A percentile compares a stretch with the other conserved stretches of the same genome.
Conservation (phyloP, 2,888 invertebrate species). For the Rhagonycha lutea region DNA sequence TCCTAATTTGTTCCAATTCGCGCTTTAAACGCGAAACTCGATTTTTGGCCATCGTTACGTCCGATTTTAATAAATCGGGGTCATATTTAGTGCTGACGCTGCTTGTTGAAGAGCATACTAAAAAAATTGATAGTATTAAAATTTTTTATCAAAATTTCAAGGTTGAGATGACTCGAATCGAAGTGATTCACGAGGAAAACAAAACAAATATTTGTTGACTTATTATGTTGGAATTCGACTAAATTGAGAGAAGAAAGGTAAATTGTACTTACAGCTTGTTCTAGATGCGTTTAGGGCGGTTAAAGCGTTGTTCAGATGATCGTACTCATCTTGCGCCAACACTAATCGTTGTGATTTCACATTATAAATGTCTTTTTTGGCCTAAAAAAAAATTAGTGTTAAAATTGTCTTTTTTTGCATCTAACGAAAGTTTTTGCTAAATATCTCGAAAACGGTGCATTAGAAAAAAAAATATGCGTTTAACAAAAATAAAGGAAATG, state of each 20-base stretch:
- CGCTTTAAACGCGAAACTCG: constrained; percentile 86
- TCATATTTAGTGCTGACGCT: constrained; percentile 91
- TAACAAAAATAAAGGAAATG: not conserved
- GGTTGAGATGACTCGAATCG: not conserved
- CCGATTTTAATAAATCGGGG: constrained; percentile 89
- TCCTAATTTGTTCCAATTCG: constrained; percentile 88
- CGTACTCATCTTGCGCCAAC: constrained; percentile 94
- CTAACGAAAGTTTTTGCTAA: not conserved
- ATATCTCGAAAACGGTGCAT: not conserved
- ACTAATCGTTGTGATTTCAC: constrained; percentile 92
- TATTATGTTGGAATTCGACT: not conserved
- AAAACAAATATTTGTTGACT: not conserved
- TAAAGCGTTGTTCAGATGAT: constrained; percentile 85
- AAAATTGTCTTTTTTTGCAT: not conserved
- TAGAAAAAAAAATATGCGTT: not conserved
- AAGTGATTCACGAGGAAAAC: not conserved
- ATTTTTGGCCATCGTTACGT: constrained; percentile 86
- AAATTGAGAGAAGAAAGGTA: not conserved
- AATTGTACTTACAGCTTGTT: constrained; percentile 82
- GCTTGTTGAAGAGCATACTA: constrained; percentile 87
- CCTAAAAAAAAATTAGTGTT: constrained; percentile 59
- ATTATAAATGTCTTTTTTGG: constrained; percentile 95
- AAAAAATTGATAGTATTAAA: constrained; percentile 34
- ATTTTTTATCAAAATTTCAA: not conserved
- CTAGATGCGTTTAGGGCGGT: constrained; percentile 85